Conservation (phyloP, 2,797 vertebrate genomes). For the Dendrocincla fuliginosa region DNA sequence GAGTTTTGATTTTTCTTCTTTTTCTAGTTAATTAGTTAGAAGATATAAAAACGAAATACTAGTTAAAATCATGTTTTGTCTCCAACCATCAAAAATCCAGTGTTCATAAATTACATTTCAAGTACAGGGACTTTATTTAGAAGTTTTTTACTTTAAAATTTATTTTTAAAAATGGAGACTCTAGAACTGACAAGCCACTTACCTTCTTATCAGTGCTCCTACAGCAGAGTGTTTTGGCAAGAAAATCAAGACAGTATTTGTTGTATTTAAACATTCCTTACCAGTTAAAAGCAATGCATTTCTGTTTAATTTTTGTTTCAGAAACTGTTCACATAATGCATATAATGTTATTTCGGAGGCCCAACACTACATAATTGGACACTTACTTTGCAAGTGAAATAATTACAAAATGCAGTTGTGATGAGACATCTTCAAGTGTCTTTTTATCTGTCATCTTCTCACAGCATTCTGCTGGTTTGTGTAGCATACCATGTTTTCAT, state of each 20-base stretch:
- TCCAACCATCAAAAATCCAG: background rate
- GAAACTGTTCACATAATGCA: background rate
- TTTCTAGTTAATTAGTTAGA: conserved; percentile 26
- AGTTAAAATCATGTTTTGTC: conserved; percentile 41
- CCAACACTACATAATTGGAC: background rate
- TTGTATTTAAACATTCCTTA: background rate
- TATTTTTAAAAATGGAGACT: background rate
- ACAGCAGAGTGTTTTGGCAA: conserved; percentile 1
- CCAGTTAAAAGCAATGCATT: conserved; percentile 29
- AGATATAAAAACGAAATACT: background rate
- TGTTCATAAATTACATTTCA: background rate
- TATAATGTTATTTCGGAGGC: background rate
- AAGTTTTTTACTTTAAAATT: conserved; percentile 22
- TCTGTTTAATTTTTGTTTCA: conserved; percentile 8
- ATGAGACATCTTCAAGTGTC: background rate
- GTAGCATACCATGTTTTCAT: background rate
- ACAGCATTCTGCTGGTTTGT: background rate
- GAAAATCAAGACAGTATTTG: background rate
- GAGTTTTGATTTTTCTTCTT: conserved; percentile 16
- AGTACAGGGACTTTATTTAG: background rate
- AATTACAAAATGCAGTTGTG: background rate
- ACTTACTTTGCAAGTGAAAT: background rate
- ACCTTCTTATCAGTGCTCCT: conserved; percentile 5
- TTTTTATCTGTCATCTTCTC: background rate
- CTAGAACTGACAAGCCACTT: background rate